Base-by-base conservation (phyloP, 1,140 invertebrate genomes). In the Muscidifurax raptorellus region DNA sequence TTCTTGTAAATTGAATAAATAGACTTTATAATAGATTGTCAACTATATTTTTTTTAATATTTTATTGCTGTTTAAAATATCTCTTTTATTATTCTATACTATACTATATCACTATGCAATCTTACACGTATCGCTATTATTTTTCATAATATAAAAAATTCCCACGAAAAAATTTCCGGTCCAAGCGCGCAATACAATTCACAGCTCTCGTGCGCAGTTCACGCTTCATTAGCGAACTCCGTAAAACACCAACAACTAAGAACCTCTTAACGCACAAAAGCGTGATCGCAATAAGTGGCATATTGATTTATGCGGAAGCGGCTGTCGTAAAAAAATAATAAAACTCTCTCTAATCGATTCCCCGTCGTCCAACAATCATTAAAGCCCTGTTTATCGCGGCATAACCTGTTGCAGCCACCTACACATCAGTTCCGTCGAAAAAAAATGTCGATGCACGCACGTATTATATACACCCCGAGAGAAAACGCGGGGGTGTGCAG, bases 321-420 rank as follows among this genome's bases (percentile, higher is more conserved):
- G 18, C 30, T 59, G 36, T 71, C 66, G 40, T 83, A 71, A 78
- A 79, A 25, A 69, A 67, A 69, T 7, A 78, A 83, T 52, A 72
- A 72, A 78, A 71, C 1, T 3, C 44, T 75, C 27, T n/a, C 27
- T 78, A 83, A 83, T 83, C 77, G 71, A 75, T 84, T 84, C 71
- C 59, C 69, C 69, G n/a, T 40, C 25, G 72, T 40, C 76, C 2
- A 0, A 40, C 12, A 32, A 2, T 75, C 52, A 28, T 82, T 82
- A 82, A 82, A 75, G 22, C 15, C 2, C 6, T 25, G 74, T 77
- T 76, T 13, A 78, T 30, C 59, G 32, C 13, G 10, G 9, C 67
- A n/a, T n/a, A 84, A 84, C 83, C 83, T 84, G 83, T 84, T 84
- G 83, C 77, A 9, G 28, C 52, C 52, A 6, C 25, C 10, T 18